Base-by-base conservation (phyloP, 2,888 invertebrate species). In the Andrena bucephala region DNA sequence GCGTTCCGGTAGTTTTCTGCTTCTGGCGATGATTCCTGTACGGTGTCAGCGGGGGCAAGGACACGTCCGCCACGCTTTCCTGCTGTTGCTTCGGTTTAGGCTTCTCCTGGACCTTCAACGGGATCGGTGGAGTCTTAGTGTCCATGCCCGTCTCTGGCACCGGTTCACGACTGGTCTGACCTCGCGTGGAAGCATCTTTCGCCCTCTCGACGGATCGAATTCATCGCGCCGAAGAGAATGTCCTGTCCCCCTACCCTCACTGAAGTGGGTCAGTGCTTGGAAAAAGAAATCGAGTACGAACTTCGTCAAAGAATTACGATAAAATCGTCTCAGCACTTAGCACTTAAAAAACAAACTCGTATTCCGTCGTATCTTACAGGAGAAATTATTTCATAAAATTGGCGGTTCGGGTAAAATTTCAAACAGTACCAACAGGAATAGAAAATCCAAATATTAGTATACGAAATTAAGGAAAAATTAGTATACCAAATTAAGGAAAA, bases 41-140 rank as follows among this genome's bases (percentile, higher is more conserved):
- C 4, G 92, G 88, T 76, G 92, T 90, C 80, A 94, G 87, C 42
- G 93, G 93, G 48, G 94, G 94, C 85, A 93, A 87, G 79, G 91
- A 92, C 87, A 94, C 90, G 72, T 93, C 90, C 75, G 87, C 85
- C 66, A 87, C 80, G 57, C 83, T 90, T 63, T 92, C 91, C 48
- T 87, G 87, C 68, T 88, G 57, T 57, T 57, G 91, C 42, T 83
- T 91, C 69, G 85, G 87, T 69, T 90, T 90, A 13, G 81, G 80
- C 87, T 91, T 93, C 87, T 93, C 92, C 88, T 91, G 92, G 85
- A 92, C 90, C 90, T 92, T 94, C 83, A 91, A 78, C 89, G 92
- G 90, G 84, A 94, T 93, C 83, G 93, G 92, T 77, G 94, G 93
- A 79, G 93, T 93, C 92, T 92, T 93, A 89, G 93, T 93, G 92